Evolutionary conservation across 2,888 invertebrate species (phyloP).

Genomic region (Drosophila infuscata): DNA sequence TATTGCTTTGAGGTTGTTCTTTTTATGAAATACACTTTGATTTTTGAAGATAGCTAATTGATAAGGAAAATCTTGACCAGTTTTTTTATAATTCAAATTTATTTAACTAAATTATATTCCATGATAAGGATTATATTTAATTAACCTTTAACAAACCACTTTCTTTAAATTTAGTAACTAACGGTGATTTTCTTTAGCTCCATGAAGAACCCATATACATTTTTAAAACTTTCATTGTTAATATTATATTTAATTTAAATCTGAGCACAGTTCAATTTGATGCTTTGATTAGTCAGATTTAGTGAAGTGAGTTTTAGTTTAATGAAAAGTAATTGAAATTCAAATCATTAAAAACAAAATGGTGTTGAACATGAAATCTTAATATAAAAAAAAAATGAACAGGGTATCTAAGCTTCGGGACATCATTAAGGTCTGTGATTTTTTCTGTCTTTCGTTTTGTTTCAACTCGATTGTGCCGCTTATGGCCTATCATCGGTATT

Average conservation of each 20-base stretch:
- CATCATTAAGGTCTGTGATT: not conserved
- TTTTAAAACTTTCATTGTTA: not conserved
- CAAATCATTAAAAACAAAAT: not conserved
- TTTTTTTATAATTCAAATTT: not conserved
- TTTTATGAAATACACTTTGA: not conserved
- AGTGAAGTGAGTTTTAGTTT: not conserved
- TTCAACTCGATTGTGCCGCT: slow-evolving; percentile 29
- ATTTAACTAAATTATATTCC: not conserved
- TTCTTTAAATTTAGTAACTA: not conserved
- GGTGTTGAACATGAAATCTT: not conserved
- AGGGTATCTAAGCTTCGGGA: slow-evolving; percentile 22
- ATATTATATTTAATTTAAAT: not conserved
- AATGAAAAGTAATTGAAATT: not conserved
- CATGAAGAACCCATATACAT: not conserved
- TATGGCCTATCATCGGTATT: slow-evolving; percentile 38
- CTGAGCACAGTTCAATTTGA: not conserved
- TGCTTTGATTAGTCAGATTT: not conserved
- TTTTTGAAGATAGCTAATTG: not conserved
- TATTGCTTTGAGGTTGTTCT: not conserved
- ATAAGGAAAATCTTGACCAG: not conserved
- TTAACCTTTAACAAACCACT: not conserved
- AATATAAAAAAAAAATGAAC: not conserved
- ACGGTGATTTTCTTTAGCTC: not conserved
- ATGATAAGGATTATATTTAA: not conserved
- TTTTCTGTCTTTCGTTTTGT: slow-evolving; percentile 25